Base-by-base conservation (phyloP, 2,113 vertebrate species). In the Apeltes quadracus region DNA sequence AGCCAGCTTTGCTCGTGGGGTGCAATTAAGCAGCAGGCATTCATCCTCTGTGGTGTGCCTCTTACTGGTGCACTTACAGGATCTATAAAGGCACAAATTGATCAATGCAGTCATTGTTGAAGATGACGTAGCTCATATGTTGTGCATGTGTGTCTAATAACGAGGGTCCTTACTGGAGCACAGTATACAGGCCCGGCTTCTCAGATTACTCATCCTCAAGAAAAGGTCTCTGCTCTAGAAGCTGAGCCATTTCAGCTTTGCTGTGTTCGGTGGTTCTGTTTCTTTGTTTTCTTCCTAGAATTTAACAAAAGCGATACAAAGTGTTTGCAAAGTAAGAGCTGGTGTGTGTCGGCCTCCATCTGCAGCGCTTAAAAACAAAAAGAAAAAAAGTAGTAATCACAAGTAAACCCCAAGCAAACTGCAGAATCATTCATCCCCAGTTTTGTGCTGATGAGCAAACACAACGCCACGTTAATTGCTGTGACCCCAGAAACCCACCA, bases 41-140 rank as follows among this genome's bases (percentile, higher is more conserved):
- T 84, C 61, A 78, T 76, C 53, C 69, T 75, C 41, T 27, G 3
- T 12, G 44, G 39, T 54, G 66, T 69, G 71, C 83, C 74, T 70
- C 69, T 41, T 56, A 58, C 80, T 69, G 43, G 38, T 67, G 74
- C 85, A 74, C 81, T 88, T 88, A 89, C 70, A 87, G 72, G 85
- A 88, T 89, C 83, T 86, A 91, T 90, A 92, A 91, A 92, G 75
- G 76, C 83, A 79, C 81, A 90, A 89, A 88, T 88, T 90, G 89
- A 92, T 91, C 90, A 92, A 91, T 91, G 90, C 85, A 78, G 77
- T 73, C 91, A 91, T 91, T 91, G 91, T 92, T 87, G 89, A 82
- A 83, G 82, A 75, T 88, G 84, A 90, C 64, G 44, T 68, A 69
- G 82, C 83, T 91, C 91, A 91, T 86, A 78, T 91, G 89, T 82